These are phyloP conservation scores for Drosophila sordidapex DNA, from an alignment of 2,888 invertebrate genomes.

Conservation along the genomic window DNA sequence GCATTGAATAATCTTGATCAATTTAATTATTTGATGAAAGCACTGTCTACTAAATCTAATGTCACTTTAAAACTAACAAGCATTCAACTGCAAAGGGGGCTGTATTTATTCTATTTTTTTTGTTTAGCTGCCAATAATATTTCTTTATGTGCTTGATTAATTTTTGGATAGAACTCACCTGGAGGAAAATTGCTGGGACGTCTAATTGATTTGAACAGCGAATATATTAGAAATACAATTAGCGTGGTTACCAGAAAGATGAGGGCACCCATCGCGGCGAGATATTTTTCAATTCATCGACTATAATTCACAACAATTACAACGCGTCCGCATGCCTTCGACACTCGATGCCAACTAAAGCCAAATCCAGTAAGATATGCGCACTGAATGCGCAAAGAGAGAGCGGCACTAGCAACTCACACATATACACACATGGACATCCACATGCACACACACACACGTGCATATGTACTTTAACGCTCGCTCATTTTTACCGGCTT, in stretches of 20 bases:
- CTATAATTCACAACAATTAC: background rate
- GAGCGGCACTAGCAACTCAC: constrained; percentile 1
- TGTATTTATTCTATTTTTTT: background rate
- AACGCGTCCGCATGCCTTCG: constrained; percentile 44
- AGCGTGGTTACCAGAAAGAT: constrained; percentile 65
- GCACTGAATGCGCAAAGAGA: constrained; percentile 5
- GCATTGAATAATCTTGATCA: constrained; percentile 21
- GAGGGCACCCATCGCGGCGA: constrained; percentile 68
- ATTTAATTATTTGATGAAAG: constrained; percentile 30
- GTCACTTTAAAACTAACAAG: background rate
- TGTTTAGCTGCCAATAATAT: background rate
- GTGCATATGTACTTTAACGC: background rate
- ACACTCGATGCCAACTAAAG: constrained; percentile 60
- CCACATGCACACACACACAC: background rate
- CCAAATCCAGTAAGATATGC: constrained; percentile 40
- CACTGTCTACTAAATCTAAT: constrained; percentile 11
- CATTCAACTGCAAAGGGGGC: background rate
- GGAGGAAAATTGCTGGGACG: constrained; percentile 82
- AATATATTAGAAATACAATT: constrained; percentile 67
- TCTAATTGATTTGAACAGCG: constrained; percentile 66
- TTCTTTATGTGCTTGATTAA: background rate
- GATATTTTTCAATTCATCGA: background rate
- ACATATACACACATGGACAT: background rate
- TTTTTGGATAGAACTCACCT: constrained; percentile 62
- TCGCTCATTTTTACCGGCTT: constrained; percentile 39